Conservation (phyloP, 2,888 invertebrate species). For the Parascotia fuliginaria region DNA sequence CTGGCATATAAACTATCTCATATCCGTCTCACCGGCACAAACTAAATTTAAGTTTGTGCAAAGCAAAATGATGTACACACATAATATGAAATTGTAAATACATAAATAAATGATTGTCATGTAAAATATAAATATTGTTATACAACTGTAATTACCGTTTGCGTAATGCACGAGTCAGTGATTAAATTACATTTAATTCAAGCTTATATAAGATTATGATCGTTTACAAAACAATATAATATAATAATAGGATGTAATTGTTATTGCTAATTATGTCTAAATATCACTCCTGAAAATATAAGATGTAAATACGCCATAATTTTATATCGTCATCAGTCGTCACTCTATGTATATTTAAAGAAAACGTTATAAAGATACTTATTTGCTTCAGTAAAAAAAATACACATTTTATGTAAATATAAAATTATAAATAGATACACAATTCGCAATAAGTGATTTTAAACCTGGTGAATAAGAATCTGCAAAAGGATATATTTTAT, state of each 20-base stretch:
- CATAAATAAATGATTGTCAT: not conserved
- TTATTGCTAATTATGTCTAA: not conserved
- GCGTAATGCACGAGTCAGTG: too few relatives aligned
- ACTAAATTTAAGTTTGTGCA: slow-evolving; percentile 1
- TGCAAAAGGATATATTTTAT: slow-evolving; percentile 10
- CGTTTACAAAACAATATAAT: not conserved
- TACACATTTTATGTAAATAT: not conserved
- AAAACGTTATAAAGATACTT: not conserved
- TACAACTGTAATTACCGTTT: too few relatives aligned
- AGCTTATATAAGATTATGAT: not conserved
- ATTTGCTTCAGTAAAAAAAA: not conserved
- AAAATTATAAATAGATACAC: not conserved
- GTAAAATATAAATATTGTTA: too few relatives aligned
- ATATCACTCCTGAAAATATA: not conserved
- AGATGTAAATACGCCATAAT: too few relatives aligned
- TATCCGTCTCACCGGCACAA: slow-evolving; percentile 1
- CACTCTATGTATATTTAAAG: not conserved
- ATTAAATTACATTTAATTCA: not conserved
- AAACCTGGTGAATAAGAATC: slow-evolving; percentile 7
- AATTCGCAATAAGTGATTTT: not conserved
- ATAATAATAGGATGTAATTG: not conserved
- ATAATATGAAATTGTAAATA: not conserved
- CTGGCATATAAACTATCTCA: slow-evolving; percentile 4
- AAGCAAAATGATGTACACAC: not conserved
- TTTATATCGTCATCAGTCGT: not conserved